Percentiles rank a stretch among this genome's conserved stretches.
phyloP scores from a whole-genome alignment of 64 coral and sea anemone genomes.

The Pachyseris speciosa region DNA sequence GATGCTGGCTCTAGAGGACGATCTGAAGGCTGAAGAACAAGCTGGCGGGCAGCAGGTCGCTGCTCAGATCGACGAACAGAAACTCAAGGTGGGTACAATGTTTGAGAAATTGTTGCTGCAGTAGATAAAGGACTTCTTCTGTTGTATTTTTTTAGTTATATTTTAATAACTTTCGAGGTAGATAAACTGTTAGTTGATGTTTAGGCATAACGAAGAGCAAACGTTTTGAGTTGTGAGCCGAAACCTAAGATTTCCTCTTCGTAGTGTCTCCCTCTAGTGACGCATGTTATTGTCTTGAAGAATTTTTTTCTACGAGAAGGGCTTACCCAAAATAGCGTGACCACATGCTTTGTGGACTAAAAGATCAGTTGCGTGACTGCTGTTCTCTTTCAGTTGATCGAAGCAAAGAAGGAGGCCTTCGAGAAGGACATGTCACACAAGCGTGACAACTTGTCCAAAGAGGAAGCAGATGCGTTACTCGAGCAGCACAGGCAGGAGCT shows the following conservation, averaged over 20 bases:
- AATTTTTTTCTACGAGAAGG: too few relatives aligned
- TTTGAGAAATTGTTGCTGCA: neutral
- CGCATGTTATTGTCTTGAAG: too few relatives aligned
- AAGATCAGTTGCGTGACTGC: neutral
- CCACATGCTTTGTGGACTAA: too few relatives aligned
- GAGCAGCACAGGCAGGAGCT: slow-evolving; percentile 87
- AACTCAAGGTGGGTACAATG: slow-evolving; percentile 71
- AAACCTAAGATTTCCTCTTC: too few relatives aligned
- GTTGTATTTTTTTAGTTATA: too few relatives aligned
- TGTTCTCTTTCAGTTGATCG: slow-evolving; percentile 63
- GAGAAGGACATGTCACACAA: slow-evolving; percentile 78
- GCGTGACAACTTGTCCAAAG: slow-evolving; percentile 73
- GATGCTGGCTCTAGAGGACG: slow-evolving; percentile 55
- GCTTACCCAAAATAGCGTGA: too few relatives aligned
- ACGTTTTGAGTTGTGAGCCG: too few relatives aligned
- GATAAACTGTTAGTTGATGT: too few relatives aligned
- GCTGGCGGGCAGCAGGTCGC: slow-evolving; percentile 52
- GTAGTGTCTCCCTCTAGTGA: too few relatives aligned
- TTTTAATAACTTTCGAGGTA: too few relatives aligned
- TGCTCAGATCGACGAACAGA: slow-evolving; percentile 87
- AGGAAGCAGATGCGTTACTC: slow-evolving; percentile 81
- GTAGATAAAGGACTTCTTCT: neutral
- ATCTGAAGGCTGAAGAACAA: slow-evolving; percentile 47
- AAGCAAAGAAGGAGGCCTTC: slow-evolving; percentile 90
- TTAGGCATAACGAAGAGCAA: too few relatives aligned